These are phyloP conservation scores for Aradophagus sp. DNA, from an alignment of 1,140 invertebrate genomes.

Conservation along the genomic window DNA sequence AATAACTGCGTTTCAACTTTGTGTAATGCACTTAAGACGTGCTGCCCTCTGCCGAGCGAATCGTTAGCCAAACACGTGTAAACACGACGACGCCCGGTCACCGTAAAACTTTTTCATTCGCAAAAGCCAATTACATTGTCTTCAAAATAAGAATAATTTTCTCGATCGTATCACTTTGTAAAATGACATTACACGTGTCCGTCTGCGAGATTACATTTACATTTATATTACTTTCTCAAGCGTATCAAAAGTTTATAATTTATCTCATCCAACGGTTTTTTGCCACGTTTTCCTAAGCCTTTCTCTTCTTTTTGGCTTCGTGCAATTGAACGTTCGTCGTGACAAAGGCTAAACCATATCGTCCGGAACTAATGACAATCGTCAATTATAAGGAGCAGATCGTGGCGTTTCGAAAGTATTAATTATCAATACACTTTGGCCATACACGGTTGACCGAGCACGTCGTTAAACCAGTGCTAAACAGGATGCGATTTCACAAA, in stretches of 20 bases:
- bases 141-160: constrained; percentile 45
- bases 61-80: constrained; percentile 2
- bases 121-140: constrained; percentile 32
- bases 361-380: constrained; percentile 70
- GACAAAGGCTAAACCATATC: constrained; percentile 61
- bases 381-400: constrained; percentile 66
- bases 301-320: constrained; percentile 31
- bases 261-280: constrained; percentile 36
- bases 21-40: constrained; percentile 14
- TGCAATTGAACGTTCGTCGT: constrained; percentile 39
- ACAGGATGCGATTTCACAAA: constrained; percentile 43
- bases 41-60: constrained; percentile 16
- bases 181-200: constrained; percentile 45
- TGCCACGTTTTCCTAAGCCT: constrained; percentile 28
- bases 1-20: too few species aligned
- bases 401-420: constrained; percentile 66
- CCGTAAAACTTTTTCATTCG: constrained; percentile 23
- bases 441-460: constrained; percentile 43
- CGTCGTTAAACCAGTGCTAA: constrained; percentile 49
- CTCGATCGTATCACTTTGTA: constrained; percentile 49
- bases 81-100: constrained; percentile 20
- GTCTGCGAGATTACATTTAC: constrained; percentile 49
- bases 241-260: constrained; percentile 52
- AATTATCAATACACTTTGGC: constrained; percentile 68
- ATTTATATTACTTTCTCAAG: constrained; percentile 54